phyloP scores from a whole-genome alignment of 2,797 vertebrate genomes.

The Anabacerthia variegaticeps region DNA sequence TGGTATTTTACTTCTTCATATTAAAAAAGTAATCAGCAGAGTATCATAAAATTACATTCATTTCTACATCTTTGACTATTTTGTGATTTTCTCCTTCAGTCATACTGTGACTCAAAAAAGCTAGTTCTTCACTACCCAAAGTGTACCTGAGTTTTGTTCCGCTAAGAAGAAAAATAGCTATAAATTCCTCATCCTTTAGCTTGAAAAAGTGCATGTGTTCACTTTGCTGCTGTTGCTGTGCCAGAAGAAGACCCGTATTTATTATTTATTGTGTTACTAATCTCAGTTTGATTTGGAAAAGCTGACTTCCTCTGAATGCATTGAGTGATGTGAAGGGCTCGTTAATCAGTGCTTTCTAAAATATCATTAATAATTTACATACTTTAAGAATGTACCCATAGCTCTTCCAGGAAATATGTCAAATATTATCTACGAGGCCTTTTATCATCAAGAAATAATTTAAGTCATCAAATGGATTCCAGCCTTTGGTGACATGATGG shows the following conservation, averaged over 20 bases:
- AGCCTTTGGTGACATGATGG: background rate
- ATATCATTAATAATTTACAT: slow-evolving; percentile 3
- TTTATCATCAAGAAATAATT: slow-evolving; percentile 21
- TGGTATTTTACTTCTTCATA: background rate
- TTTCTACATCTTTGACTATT: background rate
- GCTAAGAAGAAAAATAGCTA: background rate
- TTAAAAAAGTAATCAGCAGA: background rate
- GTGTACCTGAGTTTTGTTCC: background rate
- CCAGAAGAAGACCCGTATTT: background rate
- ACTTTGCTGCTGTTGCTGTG: background rate
- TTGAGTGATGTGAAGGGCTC: background rate
- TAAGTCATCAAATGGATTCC: background rate
- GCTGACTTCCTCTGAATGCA: background rate
- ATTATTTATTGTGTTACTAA: background rate
- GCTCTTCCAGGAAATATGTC: background rate
- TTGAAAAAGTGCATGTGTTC: background rate
- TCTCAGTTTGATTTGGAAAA: background rate
- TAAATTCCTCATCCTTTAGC: background rate
- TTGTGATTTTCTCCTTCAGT: background rate
- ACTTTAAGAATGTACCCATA: background rate
- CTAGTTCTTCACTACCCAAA: background rate
- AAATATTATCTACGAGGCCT: background rate
- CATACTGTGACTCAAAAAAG: background rate
- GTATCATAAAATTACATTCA: background rate
- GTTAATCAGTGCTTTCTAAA: slow-evolving; percentile 3